These are phyloP conservation scores for Leucophenga varia DNA, from an alignment of 1,140 invertebrate genomes.

Conservation along the genomic window DNA sequence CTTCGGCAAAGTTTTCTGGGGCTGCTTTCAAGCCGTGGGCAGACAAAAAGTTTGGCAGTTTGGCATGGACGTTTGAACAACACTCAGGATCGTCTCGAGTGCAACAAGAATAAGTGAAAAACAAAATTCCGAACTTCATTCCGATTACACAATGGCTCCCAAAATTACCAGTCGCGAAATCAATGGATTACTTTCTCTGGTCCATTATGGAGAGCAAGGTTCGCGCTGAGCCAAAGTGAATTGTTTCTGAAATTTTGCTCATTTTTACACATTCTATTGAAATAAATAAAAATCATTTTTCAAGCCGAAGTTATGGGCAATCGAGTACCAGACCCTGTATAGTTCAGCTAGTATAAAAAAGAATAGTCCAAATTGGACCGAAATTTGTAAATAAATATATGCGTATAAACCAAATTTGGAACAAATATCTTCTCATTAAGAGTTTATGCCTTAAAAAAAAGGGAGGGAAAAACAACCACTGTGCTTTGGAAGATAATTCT, in stretches of 20 bases:
- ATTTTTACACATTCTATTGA: background rate
- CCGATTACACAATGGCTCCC: background rate
- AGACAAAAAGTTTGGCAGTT: background rate
- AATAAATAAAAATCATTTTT: background rate
- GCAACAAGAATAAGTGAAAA: too few species aligned
- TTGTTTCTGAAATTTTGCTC: background rate
- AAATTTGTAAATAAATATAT: too few species aligned
- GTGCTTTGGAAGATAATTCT: too few species aligned
- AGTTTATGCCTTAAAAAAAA: too few species aligned
- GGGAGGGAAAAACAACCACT: too few species aligned
- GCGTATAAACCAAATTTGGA: too few species aligned
- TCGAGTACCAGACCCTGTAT: too few species aligned
- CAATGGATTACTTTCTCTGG: background rate
- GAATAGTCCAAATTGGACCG: too few species aligned
- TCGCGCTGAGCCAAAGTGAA: background rate
- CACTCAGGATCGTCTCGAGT: too few species aligned
- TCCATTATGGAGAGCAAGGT: background rate
- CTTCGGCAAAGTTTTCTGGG: background rate
- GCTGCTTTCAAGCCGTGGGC: background rate
- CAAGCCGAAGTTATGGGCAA: background rate
- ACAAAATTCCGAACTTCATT: background rate
- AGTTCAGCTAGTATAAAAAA: too few species aligned
- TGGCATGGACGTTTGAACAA: background rate
- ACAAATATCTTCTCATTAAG: too few species aligned
- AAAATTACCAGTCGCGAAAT: background rate